Base-by-base conservation (phyloP, 2,888 invertebrate genomes). In the Philereme vetulata region DNA sequence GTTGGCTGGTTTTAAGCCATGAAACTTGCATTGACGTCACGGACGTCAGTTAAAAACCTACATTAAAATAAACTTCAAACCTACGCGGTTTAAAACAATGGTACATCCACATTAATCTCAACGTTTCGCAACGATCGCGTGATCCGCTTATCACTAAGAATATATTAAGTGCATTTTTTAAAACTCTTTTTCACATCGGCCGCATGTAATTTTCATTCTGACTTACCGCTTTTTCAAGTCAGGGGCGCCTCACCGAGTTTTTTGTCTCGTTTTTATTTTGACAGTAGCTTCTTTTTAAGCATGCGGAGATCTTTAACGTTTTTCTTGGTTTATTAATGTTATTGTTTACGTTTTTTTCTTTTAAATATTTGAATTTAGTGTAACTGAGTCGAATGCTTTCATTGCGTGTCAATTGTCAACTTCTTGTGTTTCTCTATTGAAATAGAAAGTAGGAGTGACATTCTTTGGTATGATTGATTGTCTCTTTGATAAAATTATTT, bases 121-220 rank as follows among this genome's bases (percentile, higher is more conserved):
- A 50, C 55, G 32, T 33, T 36, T 45, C 8, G 45, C 59, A 59
- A 61, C 56, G 42, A 66, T 69, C 58, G 71, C 71, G 71, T 71
- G 71, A 51, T 58, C 45, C 61, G 51, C 64, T 60, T 66, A 65
- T 65, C 68, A 66, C 61, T 58, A 61, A 66, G 63, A 69, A 67
- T 66, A 68, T 53, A 59, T 53, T 62, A 59, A 51, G 57, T 67
- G 65, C 56, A 60, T 66, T 68, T 71, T 71, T 70, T 66, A 45
- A 63, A 62, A 62, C 56, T 62, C 50, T 66, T 71, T 69, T 70
- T 68, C 65, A 62, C 59, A 60, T 61, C 55, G 47, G n/a, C 54
- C 46, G 57, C 48, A 58, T 59, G 60, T 63, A 66, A 68, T 68
- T 71, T 69, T 67, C 60, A 66, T 69, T 66, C 68, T 63, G 50